Base-by-base conservation (phyloP, 2,888 invertebrate genomes). In the Clunio marinus region DNA sequence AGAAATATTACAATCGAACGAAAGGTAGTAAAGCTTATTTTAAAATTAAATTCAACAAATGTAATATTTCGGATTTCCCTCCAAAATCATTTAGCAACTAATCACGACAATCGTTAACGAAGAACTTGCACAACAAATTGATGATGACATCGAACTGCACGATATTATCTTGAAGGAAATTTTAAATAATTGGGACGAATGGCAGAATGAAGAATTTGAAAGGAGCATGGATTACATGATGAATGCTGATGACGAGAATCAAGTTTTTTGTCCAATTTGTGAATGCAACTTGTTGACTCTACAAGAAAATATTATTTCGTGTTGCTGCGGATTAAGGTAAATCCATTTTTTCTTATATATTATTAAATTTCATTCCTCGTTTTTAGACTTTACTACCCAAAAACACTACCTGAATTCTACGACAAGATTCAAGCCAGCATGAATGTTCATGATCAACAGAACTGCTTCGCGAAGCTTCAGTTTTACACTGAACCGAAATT, bases 211-310 rank as follows among this genome's bases (percentile, higher is more conserved):
- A 69, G 73, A 74, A 20, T 73, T 75, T 57, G 71, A 75, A 69
- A 69, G 74, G 13, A 71, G 74, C 51, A 17, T 17, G 2, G 45
- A 46, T 27, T n/a, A 22, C 22, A 10, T 24, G 37, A 7, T 62
- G 22, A 41, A 41, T 10, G 20, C 41, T 27, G 71, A 72, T 4
- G 72, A 73, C 20, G 69, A 73, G 55, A 69, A 73, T 57, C 70
- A 74, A 55, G 75, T 80, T 1, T 72, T 78, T 37, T 80, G 80
- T 71, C 80, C 80, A 1, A 71, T 78, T 7, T 80, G 80, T 68
- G 75, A 77, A 70, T 76, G 72, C 70, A 71, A 71, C 32, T 62
- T 71, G 37, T 70, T 78, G 10, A 63, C 20, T 2, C 72, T 75
- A 35, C 63, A 70, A 20, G 58, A 45, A 7, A 72, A 72, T 20